Percentiles rank a stretch among this genome's conserved stretches.
Conservation (phyloP, 2,888 invertebrate species). For the Leptinotarsa peninsularis region DNA sequence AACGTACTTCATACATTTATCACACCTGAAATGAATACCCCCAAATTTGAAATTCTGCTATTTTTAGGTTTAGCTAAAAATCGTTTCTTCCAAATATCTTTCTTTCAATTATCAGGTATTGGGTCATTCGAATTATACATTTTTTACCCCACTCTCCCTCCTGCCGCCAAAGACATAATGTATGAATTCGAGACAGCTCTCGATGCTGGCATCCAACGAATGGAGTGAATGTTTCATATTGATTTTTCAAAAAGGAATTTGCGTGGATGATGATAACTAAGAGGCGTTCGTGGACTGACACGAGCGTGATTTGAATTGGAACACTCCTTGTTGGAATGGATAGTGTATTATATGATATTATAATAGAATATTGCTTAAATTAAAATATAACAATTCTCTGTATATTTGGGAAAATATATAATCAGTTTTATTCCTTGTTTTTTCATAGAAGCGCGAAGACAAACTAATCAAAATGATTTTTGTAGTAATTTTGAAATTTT, state of each 20-base stretch:
- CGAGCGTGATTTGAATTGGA: slow-evolving; percentile 19
- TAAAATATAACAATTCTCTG: too few species aligned
- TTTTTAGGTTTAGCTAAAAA: too few species aligned
- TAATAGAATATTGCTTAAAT: not conserved
- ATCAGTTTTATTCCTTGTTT: too few species aligned
- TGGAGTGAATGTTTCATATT: slow-evolving; percentile 41
- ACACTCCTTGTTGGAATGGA: slow-evolving; percentile 9
- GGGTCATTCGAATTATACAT: not conserved
- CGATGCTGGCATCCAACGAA: slow-evolving; percentile 16
- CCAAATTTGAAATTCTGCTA: too few species aligned
- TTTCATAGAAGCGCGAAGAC: too few species aligned
- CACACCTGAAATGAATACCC: too few species aligned
- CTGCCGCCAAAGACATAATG: slow-evolving; percentile 20
- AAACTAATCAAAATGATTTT: too few species aligned
- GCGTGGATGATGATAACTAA: slow-evolving; percentile 38
- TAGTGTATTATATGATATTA: not conserved
- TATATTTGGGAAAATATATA: too few species aligned
- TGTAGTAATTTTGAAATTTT: too few species aligned
- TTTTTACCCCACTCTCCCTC: slow-evolving; percentile 12
- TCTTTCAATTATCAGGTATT: too few species aligned
- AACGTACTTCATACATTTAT: too few species aligned
- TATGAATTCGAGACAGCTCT: slow-evolving; percentile 27
- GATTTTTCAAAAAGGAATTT: slow-evolving; percentile 33
- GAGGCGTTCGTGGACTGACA: slow-evolving; percentile 23
- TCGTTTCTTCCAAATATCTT: too few species aligned